Percentiles rank a stretch among this genome's conserved stretches.
phyloP scores from a whole-genome alignment of 2,113 vertebrate genomes.

The Lasiurus borealis region DNA sequence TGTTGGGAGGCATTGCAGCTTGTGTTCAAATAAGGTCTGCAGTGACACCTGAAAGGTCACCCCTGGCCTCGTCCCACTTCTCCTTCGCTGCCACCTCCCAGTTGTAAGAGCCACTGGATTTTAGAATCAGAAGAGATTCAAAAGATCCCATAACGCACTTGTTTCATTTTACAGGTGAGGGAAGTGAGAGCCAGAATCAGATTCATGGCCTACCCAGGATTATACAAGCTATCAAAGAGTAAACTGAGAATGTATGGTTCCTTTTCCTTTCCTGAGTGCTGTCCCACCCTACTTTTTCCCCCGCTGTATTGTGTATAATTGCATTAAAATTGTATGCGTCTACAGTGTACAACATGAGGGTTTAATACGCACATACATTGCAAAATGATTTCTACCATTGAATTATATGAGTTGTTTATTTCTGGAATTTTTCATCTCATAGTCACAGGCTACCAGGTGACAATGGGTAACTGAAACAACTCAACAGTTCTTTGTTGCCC shows the following conservation, averaged over 20 bases:
- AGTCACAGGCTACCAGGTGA: no score
- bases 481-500: no score
- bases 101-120: neutral
- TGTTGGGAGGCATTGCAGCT: neutral
- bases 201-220: neutral
- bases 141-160: neutral
- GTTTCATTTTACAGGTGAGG: neutral
- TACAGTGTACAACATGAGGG: neutral
- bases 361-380: neutral
- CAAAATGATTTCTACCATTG: neutral
- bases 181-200: neutral
- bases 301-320: neutral
- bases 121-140: conserved; percentile 28
- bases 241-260: neutral
- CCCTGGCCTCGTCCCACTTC: neutral
- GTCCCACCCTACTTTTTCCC: neutral
- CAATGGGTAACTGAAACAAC: no score
- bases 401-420: no score
- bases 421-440: no score
- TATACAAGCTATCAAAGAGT: neutral
- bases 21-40: neutral
- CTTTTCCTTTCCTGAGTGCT: neutral
- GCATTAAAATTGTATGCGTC: neutral
- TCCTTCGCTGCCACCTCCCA: neutral
- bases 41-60: neutral